Percentiles rank a stretch among this genome's conserved stretches.
Evolutionary conservation across 2,113 vertebrate species (phyloP).

Genomic region (Hystrix cristata): DNA sequence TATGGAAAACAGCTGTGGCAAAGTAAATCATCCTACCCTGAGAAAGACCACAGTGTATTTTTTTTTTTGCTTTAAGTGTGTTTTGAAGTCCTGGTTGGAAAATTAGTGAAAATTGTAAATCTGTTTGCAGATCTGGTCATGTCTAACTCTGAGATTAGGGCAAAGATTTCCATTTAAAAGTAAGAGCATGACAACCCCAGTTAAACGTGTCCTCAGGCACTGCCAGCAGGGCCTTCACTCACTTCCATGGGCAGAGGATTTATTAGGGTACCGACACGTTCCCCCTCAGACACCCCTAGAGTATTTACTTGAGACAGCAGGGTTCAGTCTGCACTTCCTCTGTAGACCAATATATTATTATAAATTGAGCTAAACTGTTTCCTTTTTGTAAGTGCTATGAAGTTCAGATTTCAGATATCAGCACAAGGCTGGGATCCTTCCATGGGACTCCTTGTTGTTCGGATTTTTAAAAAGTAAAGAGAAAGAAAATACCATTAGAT

Average conservation of each 20-base stretch:
- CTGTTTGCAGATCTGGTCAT: slow-evolving; percentile 88
- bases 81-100: slow-evolving; percentile 89
- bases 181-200: slow-evolving; percentile 86
- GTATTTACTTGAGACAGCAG: slow-evolving; percentile 87
- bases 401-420: slow-evolving; percentile 86
- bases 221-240: slow-evolving; percentile 83
- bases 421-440: slow-evolving; percentile 57
- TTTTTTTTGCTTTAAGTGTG: slow-evolving; percentile 75
- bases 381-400: slow-evolving; percentile 84
- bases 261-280: slow-evolving; percentile 86
- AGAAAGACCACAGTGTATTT: slow-evolving; percentile 83
- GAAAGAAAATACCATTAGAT: neutral
- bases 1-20: slow-evolving; percentile 90
- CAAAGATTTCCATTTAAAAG: slow-evolving; percentile 88
- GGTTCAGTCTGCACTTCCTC: slow-evolving; percentile 87
- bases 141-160: slow-evolving; percentile 87
- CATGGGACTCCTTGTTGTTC: slow-evolving; percentile 12
- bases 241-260: slow-evolving; percentile 84
- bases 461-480: neutral
- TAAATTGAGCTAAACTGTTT: slow-evolving; percentile 90
- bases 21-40: slow-evolving; percentile 86
- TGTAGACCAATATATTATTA: slow-evolving; percentile 90
- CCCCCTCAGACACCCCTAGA: slow-evolving; percentile 88
- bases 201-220: slow-evolving; percentile 86
- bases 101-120: slow-evolving; percentile 91